Base-by-base conservation (phyloP, 2,888 invertebrate genomes). In the Leucophenga montana region DNA sequence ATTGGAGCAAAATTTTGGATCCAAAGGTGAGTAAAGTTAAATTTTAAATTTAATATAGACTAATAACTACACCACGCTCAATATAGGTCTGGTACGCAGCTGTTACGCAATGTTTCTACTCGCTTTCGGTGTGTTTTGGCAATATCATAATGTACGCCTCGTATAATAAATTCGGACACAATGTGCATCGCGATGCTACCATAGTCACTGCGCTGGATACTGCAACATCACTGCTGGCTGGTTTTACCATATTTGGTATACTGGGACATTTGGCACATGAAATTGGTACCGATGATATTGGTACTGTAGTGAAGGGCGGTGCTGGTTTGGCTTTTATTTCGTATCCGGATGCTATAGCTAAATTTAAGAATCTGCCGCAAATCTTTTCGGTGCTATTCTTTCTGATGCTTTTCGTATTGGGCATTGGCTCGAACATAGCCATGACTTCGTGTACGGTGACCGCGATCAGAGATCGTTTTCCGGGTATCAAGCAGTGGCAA, bases 91-190 rank as follows among this genome's bases (percentile, higher is more conserved):
- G 92, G 92, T 92, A 91, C 78, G 91, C 91, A 0, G 92, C 92
- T 0, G 92, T 92, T 0, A 91, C 91, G 0, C 92, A 93, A 75
- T 92, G 92, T 20, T 92, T 93, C 82, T 93, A 92, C 82, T 92
- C 92, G 0, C 85, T 92, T 0, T 90, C 91, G 5, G 91, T 92
- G 1, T 92, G 92, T 71, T 92, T 92, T 75, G 92, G 92, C 33
- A 90, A 91, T 33, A 90, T 93, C 66, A 90, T 92, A 67, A 92
- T 92, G 89, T 92, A 92, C 75, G 87, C 92, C 0, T 92, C 92
- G 0, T 92, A 91, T 85, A 92, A 92, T 76, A 89, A 89, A 61
- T 92, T 92, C 77, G 85, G 88, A 0, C 92, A 92, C 76, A 91
- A 92, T 77, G 90, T 92, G 14, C 90, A 92, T 75, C 90, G 91